These are phyloP conservation scores for Drosophila littoralis DNA, from an alignment of 1,140 invertebrate genomes.

Conservation along the genomic window DNA sequence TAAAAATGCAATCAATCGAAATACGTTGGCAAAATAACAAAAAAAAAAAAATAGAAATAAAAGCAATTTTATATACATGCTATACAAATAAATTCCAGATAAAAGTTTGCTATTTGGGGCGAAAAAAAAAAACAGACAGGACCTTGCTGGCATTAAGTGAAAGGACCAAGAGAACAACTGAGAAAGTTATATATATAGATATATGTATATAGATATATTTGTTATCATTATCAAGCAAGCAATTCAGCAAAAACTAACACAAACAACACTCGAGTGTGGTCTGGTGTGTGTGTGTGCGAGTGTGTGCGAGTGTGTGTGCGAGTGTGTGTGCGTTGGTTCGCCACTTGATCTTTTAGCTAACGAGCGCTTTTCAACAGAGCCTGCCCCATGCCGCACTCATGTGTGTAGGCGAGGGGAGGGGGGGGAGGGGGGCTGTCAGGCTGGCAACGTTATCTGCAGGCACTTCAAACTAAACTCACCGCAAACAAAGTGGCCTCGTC, in stretches of 20 bases:
- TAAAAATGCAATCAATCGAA: slow-evolving; percentile 10
- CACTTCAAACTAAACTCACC: slow-evolving; percentile 83
- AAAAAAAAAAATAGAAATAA: not conserved
- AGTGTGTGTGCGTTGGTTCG: slow-evolving; percentile 40
- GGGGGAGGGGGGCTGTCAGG: slow-evolving; percentile 28
- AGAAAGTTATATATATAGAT: slow-evolving; percentile 27
- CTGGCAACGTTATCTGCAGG: slow-evolving; percentile 73
- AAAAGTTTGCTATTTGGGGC: not conserved
- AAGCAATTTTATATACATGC: not conserved
- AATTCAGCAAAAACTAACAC: slow-evolving; percentile 78
- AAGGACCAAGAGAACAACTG: slow-evolving; percentile 15
- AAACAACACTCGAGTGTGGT: slow-evolving; percentile 78
- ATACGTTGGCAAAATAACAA: no score
- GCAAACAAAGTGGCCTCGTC: slow-evolving; percentile 82
- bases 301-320: not conserved
- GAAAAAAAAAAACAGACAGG: not conserved
- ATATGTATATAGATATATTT: slow-evolving; percentile 20
- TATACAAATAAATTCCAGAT: not conserved
- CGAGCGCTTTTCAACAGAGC: slow-evolving; percentile 76
- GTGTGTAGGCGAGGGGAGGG: slow-evolving; percentile 28
- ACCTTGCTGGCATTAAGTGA: not conserved
- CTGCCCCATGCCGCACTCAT: slow-evolving; percentile 25
- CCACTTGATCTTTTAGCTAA: slow-evolving; percentile 82
- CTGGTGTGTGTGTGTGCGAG: slow-evolving; percentile 50
- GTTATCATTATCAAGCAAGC: slow-evolving; percentile 70